Evolutionary conservation across 2,888 invertebrate genomes (phyloP), one percentile per base, ranked within the genome.

Genomic region (Pimpla rufipes): DNA sequence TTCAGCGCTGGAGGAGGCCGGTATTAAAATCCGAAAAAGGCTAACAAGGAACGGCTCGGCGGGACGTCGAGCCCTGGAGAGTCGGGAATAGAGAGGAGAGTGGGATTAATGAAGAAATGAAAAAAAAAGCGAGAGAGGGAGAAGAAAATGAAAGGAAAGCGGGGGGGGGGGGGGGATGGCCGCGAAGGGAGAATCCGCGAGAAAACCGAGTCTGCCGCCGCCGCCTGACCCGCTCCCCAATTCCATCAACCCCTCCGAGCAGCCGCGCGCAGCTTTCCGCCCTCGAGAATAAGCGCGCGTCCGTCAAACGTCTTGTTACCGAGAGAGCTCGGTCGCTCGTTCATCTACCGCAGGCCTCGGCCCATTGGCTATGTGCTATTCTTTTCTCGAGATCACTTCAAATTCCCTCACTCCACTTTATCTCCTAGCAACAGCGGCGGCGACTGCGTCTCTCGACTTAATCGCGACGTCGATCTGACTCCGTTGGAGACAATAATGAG

Each of bases 251-350:
- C 37, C 85, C 83, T 84, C 75, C 68, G 62, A 50, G 79, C 68
- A 55, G 73, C 79, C 79, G 29, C 70, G 55, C 68, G 57, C 78
- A 83, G 81, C 87, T 88, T 84, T 66, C 84, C 84, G 85, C 91
- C 90, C 92, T 85, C 79, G 91, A 91, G 91, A 91, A 92, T 91
- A 91, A 90, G 89, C 90, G 88, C 90, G 88, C 90, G 92, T 92
- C 92, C 87, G 87, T 92, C 92, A 92, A 91, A 92, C 88, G 92
- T 92, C 92, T 92, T 89, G 90, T 92, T 92, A 92, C 87, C 87
- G 87, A 84, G 82, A 84, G 82, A 83, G 84, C 76, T 45, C 50
- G 55, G 42, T 73, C 59, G 79, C 59, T 71, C 67, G 70, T 67
- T 79, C 55, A 50, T 42, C 57, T 16, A 71, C 68, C 73, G 37